A percentile compares a stretch with the other conserved stretches of the same genome.
Conservation (phyloP, 2,888 invertebrate genomes). For the Lepidochrysops patricia region DNA sequence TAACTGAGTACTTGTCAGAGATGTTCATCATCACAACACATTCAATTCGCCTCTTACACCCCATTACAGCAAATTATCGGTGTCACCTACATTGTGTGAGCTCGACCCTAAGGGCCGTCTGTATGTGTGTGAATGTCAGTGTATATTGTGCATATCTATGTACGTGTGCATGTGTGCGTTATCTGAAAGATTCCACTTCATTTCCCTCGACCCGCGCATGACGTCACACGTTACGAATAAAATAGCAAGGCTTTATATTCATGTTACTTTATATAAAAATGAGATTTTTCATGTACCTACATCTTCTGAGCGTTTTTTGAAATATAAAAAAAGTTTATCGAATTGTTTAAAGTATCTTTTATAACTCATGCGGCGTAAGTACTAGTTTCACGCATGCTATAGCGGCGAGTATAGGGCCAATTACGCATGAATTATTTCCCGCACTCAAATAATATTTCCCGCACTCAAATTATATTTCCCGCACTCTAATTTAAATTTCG, state of each 20-base stretch:
- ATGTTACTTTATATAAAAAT: neutral
- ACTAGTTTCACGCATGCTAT: too few species aligned
- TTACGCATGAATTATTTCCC: too few species aligned
- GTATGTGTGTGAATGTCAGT: conserved; percentile 25
- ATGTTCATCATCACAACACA: conserved; percentile 42
- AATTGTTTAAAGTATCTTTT: too few species aligned
- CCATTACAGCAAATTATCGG: conserved; percentile 67
- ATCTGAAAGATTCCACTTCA: conserved; percentile 73
- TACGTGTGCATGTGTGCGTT: conserved; percentile 54
- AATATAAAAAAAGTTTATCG: too few species aligned
- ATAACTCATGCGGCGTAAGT: too few species aligned
- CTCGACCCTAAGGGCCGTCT: conserved; percentile 45
- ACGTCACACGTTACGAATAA: conserved; percentile 51
- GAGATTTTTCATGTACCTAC: neutral
- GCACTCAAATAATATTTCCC: too few species aligned
- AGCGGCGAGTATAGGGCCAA: too few species aligned
- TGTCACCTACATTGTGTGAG: conserved; percentile 61
- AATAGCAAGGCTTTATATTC: neutral
- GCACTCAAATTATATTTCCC: too few species aligned
- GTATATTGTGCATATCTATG: conserved; percentile 19
- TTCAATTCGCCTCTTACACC: conserved; percentile 60
- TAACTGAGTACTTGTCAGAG: conserved; percentile 30
- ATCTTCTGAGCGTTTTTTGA: too few species aligned
- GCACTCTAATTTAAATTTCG: too few species aligned
- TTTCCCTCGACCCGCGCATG: conserved; percentile 67